Conservation (phyloP, 2,888 invertebrate species). For the Ophion obscuratus region DNA sequence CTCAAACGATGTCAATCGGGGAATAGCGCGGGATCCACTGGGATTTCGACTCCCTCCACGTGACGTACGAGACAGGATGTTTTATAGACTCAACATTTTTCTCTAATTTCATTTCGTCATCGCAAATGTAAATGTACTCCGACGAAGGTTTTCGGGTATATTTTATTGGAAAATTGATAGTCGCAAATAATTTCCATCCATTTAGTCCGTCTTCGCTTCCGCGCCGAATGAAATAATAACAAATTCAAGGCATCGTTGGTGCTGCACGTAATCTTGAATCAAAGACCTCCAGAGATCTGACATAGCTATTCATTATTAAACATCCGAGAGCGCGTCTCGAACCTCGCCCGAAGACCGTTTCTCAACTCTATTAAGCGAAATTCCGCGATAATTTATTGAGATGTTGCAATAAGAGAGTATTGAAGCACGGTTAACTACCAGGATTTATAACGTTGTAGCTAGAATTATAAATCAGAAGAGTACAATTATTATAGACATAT, state of each 20-base stretch:
- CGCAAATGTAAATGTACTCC: not conserved
- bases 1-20: no score
- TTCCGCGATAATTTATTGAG: constrained; percentile 50
- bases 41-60: no score
- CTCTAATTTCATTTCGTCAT: not conserved
- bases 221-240: not conserved
- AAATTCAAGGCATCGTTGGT: not conserved
- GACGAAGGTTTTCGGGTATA: not conserved
- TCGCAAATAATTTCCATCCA: not conserved
- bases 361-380: constrained; percentile 50
- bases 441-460: not conserved
- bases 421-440: constrained; percentile 2
- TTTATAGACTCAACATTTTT: no score
- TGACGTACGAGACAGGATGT: no score
- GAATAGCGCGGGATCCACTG: no score
- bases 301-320: constrained; percentile 22
- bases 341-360: constrained; percentile 5
- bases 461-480: not conserved
- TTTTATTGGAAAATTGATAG: not conserved
- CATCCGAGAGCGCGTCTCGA: constrained; percentile 26
- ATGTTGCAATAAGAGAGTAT: constrained; percentile 23
- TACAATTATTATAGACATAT: not conserved
- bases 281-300: constrained; percentile 13
- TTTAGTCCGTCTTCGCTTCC: not conserved
- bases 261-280: not conserved